Evolutionary conservation across 2,888 invertebrate species (phyloP).

Genomic region (Rapana venosa): DNA sequence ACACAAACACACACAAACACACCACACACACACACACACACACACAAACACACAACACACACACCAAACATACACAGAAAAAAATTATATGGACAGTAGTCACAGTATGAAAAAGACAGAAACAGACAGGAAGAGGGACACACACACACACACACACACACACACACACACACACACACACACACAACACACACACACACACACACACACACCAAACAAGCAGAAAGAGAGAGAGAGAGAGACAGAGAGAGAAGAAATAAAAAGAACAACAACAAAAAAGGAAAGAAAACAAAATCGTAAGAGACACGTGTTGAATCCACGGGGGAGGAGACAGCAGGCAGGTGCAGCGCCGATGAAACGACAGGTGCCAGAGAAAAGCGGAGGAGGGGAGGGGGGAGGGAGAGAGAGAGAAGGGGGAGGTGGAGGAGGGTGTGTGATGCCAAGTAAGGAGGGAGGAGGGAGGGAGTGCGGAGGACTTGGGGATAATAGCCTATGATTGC

Average conservation of each 20-base stretch:
- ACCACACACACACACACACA: no score
- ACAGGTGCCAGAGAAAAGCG: background rate
- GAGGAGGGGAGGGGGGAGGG: background rate
- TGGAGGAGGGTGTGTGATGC: background rate
- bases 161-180: no score
- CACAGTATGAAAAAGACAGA: background rate
- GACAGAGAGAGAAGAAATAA: background rate
- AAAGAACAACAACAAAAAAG: background rate
- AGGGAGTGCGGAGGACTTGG: no score
- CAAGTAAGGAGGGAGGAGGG: no score
- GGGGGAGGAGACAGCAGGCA: background rate
- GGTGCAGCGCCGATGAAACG: background rate
- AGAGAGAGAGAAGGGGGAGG: background rate
- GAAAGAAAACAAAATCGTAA: background rate
- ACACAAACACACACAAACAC: no score
- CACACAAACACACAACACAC: no score
- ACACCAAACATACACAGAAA: no score
- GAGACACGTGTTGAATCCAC: background rate
- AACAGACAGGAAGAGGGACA: background rate
- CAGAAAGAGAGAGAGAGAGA: constrained; percentile 13
- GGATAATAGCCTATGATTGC: no score
- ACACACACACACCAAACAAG: no score
- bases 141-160: no score
- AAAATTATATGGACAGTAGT: no score
- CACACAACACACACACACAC: no score